Evolutionary conservation across 2,113 vertebrate genomes (phyloP).

Genomic region (Hyperoodon ampullatus): DNA sequence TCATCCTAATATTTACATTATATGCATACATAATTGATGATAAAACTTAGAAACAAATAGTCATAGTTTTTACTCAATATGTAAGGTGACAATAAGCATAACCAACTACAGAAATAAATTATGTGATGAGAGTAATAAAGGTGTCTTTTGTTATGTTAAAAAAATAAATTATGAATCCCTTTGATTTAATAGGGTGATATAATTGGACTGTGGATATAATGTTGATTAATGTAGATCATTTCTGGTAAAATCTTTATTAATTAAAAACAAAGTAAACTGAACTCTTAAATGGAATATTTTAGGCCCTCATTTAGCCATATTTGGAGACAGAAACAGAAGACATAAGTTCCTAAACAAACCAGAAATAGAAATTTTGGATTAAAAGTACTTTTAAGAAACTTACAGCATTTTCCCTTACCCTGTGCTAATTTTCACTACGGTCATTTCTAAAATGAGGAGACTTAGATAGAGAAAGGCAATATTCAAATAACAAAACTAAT

Average conservation of each 20-base stretch:
- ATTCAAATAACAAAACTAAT: not conserved
- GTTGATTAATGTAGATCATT: constrained; percentile 38
- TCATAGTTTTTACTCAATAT: not conserved
- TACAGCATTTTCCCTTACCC: not conserved
- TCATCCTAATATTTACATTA: not conserved
- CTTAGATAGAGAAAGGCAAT: not conserved
- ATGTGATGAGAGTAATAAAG: not conserved
- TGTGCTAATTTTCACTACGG: not conserved
- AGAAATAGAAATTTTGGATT: not conserved
- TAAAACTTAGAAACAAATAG: not conserved
- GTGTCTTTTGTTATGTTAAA: too few relatives aligned
- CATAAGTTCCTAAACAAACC: not conserved
- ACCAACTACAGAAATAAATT: not conserved
- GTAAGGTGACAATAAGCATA: not conserved
- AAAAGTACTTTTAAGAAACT: not conserved
- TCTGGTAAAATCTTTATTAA: constrained; percentile 43
- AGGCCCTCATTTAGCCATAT: not conserved
- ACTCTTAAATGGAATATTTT: constrained; percentile 12
- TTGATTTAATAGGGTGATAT: not conserved
- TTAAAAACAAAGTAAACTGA: constrained; percentile 11
- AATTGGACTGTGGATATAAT: not conserved
- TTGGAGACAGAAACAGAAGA: not conserved
- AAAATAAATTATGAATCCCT: not conserved
- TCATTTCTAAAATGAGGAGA: not conserved
- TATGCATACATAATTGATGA: not conserved